A percentile compares a stretch with the other conserved stretches of the same genome.
phyloP scores from a whole-genome alignment of 1,140 invertebrate genomes.

The Anagrus nilaparvatae region DNA sequence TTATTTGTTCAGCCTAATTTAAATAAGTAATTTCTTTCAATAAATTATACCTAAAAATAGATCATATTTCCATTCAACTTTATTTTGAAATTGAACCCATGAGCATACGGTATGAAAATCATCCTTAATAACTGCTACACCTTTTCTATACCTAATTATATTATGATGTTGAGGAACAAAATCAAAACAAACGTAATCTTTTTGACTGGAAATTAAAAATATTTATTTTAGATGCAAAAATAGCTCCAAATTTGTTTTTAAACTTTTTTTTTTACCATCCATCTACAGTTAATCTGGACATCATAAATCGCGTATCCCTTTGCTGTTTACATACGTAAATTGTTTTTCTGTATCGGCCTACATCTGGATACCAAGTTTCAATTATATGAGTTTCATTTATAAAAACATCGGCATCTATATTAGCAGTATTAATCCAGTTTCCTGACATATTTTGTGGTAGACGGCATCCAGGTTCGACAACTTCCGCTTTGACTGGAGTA shows the following conservation, averaged over 20 bases:
- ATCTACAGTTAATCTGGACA: constrained; percentile 91
- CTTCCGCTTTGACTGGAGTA: constrained; percentile 76
- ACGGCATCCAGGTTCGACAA: constrained; percentile 81
- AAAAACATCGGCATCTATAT: constrained; percentile 85
- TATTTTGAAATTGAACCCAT: constrained; percentile 83
- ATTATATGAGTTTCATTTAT: constrained; percentile 96
- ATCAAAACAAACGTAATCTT: constrained; percentile 95
- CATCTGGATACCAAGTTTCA: constrained; percentile 88
- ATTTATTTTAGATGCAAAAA: constrained; percentile 7
- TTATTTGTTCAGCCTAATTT: not conserved
- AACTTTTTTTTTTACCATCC: constrained; percentile 60
- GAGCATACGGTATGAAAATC: constrained; percentile 88
- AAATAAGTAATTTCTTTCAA: not conserved
- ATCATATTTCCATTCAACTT: constrained; percentile 79
- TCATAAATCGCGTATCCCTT: constrained; percentile 80
- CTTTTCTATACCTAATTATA: constrained; percentile 85
- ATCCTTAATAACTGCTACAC: constrained; percentile 79
- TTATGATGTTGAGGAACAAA: constrained; percentile 94
- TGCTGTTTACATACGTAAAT: constrained; percentile 92
- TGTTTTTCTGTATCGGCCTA: constrained; percentile 73
- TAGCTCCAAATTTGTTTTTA: not conserved
- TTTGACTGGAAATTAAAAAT: constrained; percentile 67
- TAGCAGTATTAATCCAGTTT: constrained; percentile 93
- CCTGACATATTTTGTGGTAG: constrained; percentile 89
- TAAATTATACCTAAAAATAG: constrained; percentile 67